A percentile compares a stretch with the other conserved stretches of the same genome.
phyloP scores from a whole-genome alignment of 2,113 vertebrate species.

The Prinia subflava region DNA sequence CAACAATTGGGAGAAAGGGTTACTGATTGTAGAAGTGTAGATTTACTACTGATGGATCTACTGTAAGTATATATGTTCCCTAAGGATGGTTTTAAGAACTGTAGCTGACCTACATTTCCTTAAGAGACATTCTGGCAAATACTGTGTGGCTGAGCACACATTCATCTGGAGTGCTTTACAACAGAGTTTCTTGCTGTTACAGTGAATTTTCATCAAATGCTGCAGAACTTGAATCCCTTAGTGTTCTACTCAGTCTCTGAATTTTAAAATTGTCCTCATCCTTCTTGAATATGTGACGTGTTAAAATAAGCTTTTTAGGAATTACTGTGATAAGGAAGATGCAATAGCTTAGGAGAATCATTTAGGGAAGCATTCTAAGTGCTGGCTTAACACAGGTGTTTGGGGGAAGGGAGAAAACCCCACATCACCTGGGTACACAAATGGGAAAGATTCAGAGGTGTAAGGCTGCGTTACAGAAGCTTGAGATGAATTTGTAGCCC shows the following conservation, averaged over 20 bases:
- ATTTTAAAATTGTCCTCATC: neutral
- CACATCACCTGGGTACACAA: neutral
- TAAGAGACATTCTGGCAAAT: neutral
- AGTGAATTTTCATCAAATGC: neutral
- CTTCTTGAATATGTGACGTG: neutral
- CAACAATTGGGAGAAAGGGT: neutral
- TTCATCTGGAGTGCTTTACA: neutral
- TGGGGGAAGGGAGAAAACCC: neutral
- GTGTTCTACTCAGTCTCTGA: neutral
- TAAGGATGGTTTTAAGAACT: neutral
- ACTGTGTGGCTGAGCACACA: neutral
- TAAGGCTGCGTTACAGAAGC: neutral
- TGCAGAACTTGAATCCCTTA: neutral
- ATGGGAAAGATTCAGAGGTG: neutral
- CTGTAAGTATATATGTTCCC: neutral
- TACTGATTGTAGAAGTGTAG: neutral
- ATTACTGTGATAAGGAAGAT: neutral
- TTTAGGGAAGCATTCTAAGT: neutral
- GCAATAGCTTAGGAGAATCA: neutral
- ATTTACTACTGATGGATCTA: neutral
- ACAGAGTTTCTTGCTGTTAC: neutral
- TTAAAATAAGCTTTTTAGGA: constrained; percentile 15
- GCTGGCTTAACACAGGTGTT: neutral
- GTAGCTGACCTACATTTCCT: neutral
- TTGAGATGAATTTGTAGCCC: neutral